Evolutionary conservation across 2,113 vertebrate genomes (phyloP), one percentile per base, ranked within the genome.

Genomic region (Cepphus grylle): DNA sequence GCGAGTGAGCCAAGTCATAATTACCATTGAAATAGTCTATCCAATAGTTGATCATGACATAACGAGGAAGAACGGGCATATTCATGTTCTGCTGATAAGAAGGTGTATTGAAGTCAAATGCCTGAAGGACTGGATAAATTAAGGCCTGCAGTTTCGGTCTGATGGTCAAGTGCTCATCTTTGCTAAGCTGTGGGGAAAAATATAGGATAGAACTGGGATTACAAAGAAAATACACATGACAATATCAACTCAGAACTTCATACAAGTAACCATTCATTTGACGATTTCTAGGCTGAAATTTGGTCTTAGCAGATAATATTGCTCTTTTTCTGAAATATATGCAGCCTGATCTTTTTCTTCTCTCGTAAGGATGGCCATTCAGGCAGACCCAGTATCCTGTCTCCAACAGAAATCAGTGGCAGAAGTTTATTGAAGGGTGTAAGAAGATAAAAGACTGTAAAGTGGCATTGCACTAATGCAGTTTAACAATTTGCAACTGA

Each of bases 71-170:
- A 95, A 99, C 98, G 9, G 99, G 98, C n/a, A 98, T 97, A 27
- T 98, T 97, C 93, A 81, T 93, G 86, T 99, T 99, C 97, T 99
- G 99, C 98, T 99, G 99, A 85, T 99, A 99, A 12, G 99, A 99
- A 5, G 99, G 98, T 0, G 99, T 99, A 93, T 99, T 98, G 97
- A 99, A 99, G 97, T 99, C 99, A 14, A 99, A 98, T 1, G 99
- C 98, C 96, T 99, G 99, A 52, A 99, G 99, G 45, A 98, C 99
- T 0, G 99, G 99, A 59, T 99, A 99, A 86, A 99, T 98, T 88
- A 99, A 88, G 52, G 99, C 99, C 98, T 99, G 99, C 42, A 98
- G 93, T 88, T 99, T 99, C 15, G 99, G 98, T 84, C 96, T 98
- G 77, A 96, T 81, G 5, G 91, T 61, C 67, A 98, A 36, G 20